A percentile compares a stretch with the other conserved stretches of the same genome.
Conservation (phyloP, 2,797 vertebrate genomes). For the Huso huso region DNA sequence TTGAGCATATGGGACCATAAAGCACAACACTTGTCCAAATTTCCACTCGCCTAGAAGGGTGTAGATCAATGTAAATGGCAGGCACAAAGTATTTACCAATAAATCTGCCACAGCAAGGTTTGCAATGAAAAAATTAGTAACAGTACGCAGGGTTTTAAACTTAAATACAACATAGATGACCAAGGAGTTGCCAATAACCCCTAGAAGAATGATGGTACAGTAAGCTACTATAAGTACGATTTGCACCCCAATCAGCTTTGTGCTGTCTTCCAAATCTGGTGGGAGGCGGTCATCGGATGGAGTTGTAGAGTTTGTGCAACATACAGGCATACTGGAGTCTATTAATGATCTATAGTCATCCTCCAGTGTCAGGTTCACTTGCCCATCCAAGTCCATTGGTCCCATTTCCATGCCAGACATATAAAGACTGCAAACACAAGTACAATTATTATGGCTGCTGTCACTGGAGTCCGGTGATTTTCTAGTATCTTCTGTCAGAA, state of each 20-base stretch:
- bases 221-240: slow-evolving; percentile 84
- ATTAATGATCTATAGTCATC: background rate
- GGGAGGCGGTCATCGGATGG: slow-evolving; percentile 24
- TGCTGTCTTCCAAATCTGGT: slow-evolving; percentile 61
- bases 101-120: slow-evolving; percentile 88
- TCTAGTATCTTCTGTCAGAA: background rate
- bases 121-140: slow-evolving; percentile 92
- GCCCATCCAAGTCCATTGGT: slow-evolving; percentile 1
- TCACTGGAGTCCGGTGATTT: background rate
- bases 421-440: slow-evolving; percentile 1
- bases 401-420: slow-evolving; percentile 4
- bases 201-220: slow-evolving; percentile 83
- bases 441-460: no score
- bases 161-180: slow-evolving; percentile 87
- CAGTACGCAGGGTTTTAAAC: slow-evolving; percentile 86
- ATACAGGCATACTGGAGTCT: slow-evolving; percentile 1
- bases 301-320: slow-evolving; percentile 1
- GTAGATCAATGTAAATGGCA: slow-evolving; percentile 88
- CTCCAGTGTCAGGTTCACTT: slow-evolving; percentile 1
- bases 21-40: slow-evolving; percentile 78
- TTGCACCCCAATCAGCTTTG: slow-evolving; percentile 74
- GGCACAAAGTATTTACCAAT: slow-evolving; percentile 82
- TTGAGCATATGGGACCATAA: slow-evolving; percentile 85
- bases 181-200: slow-evolving; percentile 83
- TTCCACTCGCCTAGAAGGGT: slow-evolving; percentile 86